Evolutionary conservation across 2,797 vertebrate genomes (phyloP), one percentile per base, ranked within the genome.

Genomic region (Natrix natrix): DNA sequence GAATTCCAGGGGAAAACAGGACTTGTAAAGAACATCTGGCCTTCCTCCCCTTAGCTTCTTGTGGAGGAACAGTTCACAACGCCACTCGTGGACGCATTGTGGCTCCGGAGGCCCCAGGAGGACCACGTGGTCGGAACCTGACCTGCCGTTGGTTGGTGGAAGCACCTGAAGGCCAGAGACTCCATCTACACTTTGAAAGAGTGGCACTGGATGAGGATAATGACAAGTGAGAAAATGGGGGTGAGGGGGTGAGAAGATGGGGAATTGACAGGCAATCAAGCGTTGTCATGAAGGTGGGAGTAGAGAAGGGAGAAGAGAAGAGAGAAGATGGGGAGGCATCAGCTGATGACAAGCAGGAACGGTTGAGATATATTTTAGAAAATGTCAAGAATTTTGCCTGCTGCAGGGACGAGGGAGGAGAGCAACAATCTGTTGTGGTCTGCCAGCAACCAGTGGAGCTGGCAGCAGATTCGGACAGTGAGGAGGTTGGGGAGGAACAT

Each of bases 71-170:
- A 95, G 98, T 99, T 95, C 98, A 98, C 94, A 99, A 99, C 37
- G 98, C 99, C 26, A 98, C 98, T 0, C 98, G 99, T 93, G 99
- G 99, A 17, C 98, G 98, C 16, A 98, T 99, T 3, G 98, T 99
- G 93, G 98, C 98, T 89, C 99, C 99, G 26, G 98, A 98, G 97
- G 97, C 96, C 98, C 98, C 0, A 90, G 96, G 92, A 0, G 99
- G 96, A 98, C 98, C 95, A 94, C 95, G 86, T 97, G 95, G 98
- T 97, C 94, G 97, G 94, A 99, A 99, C 96, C 97, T 99, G 92
- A 99, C 98, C 96, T 99, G 99, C 96, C 98, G 98, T 43, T 99
- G 99, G 99, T 97, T 99, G 91, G 98, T 99, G 54, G 99, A 99
- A 97, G 98, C 99, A 74, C 98, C 98, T 24, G 98, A 98, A 92